Evolutionary conservation across 1,140 invertebrate species (phyloP).

Genomic region (Stegodyphus dumicola): DNA sequence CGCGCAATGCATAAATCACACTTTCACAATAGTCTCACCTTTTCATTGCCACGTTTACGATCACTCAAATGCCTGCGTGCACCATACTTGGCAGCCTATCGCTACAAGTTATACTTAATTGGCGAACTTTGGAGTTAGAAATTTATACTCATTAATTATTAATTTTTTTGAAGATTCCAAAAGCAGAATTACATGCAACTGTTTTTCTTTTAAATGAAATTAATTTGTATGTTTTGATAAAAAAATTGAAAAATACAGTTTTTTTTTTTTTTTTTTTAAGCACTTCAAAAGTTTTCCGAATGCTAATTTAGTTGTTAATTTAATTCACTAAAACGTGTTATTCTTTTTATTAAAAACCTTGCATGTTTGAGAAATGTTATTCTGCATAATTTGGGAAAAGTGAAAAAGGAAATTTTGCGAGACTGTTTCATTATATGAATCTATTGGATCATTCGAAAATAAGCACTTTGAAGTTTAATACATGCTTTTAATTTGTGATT

Average conservation of each 20-base stretch:
- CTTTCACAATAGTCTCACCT: conserved; percentile 22
- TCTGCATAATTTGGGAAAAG: no score
- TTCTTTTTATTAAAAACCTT: no score
- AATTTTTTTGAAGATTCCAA: background rate
- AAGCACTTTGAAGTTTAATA: no score
- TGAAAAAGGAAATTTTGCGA: no score
- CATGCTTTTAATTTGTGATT: no score
- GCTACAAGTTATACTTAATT: background rate
- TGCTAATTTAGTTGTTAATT: no score
- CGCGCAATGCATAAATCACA: conserved; percentile 37
- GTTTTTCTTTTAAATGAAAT: background rate
- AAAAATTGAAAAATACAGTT: background rate
- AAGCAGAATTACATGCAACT: background rate
- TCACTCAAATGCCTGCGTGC: background rate
- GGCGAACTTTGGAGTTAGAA: background rate
- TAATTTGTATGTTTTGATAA: background rate
- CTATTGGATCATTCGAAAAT: no score
- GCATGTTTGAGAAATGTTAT: no score
- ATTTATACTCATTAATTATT: background rate
- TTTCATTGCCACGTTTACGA: conserved; percentile 15
- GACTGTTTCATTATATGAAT: no score
- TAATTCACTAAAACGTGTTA: no score
- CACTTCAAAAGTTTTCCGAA: no score
- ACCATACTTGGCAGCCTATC: background rate
- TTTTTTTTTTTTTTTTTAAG: no score